Conservation (phyloP, 2,888 invertebrate species). For the Papilio elwesi region DNA sequence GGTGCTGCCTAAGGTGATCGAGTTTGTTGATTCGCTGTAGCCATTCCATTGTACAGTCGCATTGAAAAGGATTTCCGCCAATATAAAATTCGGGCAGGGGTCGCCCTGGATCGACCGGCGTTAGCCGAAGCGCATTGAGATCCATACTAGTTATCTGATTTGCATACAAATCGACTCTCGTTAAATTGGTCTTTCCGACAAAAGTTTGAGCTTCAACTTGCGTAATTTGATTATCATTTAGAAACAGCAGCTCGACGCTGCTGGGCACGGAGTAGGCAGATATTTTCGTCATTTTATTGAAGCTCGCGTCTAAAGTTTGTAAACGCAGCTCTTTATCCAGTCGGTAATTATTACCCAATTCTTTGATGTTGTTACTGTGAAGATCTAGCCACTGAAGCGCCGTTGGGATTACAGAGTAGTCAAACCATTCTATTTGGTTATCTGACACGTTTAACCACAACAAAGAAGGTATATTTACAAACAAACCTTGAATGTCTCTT, state of each 20-base stretch:
- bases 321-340: conserved; percentile 89
- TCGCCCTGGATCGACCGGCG: conserved; percentile 90
- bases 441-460: conserved; percentile 96
- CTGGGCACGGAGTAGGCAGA: conserved; percentile 91
- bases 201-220: conserved; percentile 95
- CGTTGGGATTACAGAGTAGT: conserved; percentile 92
- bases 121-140: conserved; percentile 92
- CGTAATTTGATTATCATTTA: conserved; percentile 94
- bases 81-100: conserved; percentile 95
- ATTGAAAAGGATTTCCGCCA: conserved; percentile 96
- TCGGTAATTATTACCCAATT: conserved; percentile 90
- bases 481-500: conserved; percentile 92
- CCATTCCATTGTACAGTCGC: conserved; percentile 98
- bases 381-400: conserved; percentile 95
- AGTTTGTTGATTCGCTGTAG: conserved; percentile 94
- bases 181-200: conserved; percentile 93
- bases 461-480: conserved; percentile 91
- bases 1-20: conserved; percentile 92
- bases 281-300: conserved; percentile 92
- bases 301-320: conserved; percentile 95
- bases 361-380: conserved; percentile 92
- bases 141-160: conserved; percentile 96
- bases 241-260: conserved; percentile 92
- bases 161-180: conserved; percentile 95
- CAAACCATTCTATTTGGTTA: conserved; percentile 94